Base-by-base conservation (phyloP, 1,140 invertebrate genomes). In the Neodiprion virginianus region DNA sequence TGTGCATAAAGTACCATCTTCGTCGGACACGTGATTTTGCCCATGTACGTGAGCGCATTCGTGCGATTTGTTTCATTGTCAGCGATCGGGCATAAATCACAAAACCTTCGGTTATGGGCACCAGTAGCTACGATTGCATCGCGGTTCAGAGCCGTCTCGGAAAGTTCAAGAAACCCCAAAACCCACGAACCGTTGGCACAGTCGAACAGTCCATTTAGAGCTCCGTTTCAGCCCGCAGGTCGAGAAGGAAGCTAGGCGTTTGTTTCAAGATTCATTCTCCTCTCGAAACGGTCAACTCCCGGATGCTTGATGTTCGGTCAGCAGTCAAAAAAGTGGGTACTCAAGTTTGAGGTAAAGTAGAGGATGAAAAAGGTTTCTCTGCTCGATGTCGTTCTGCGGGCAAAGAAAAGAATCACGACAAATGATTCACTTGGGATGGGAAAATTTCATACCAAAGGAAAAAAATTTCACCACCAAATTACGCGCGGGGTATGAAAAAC, bases 211-310 rank as follows among this genome's bases (percentile, higher is more conserved):
- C 53, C 53, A 61, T 7, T 61, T 61, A 61, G 28, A 40, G 28
- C 53, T 61, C 28, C 53, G 53, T 12, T 61, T 61, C n/a, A 14
- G n/a, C 8, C 1, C 28, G 28, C 28, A 61, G n/a, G 4, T 61
- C n/a, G 53, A 61, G 11, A 0, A 7, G 53, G n/a, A 61, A 61
- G 8, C n/a, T 61, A 61, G 53, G n/a, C 53, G 53, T 4, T 61
- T 61, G n/a, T 61, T 61, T 61, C 53, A 14, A 61, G 53, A 61
- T 61, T 61, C n/a, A 61, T 12, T 61, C n/a, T 61, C n/a, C 53
- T 61, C n/a, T 61, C n/a, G 11, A 61, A 61, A 61, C n/a, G 11
- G 53, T 17, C 53, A 61, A 12, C 53, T 61, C 11, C 53, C 53
- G 53, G 53, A 61, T 61, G 53, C 11, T 40, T 40, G 28, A 40